A percentile compares a stretch with the other conserved stretches of the same genome.
Evolutionary conservation across 2,888 invertebrate genomes (phyloP).

Genomic region (Dromius quadrimaculatus): DNA sequence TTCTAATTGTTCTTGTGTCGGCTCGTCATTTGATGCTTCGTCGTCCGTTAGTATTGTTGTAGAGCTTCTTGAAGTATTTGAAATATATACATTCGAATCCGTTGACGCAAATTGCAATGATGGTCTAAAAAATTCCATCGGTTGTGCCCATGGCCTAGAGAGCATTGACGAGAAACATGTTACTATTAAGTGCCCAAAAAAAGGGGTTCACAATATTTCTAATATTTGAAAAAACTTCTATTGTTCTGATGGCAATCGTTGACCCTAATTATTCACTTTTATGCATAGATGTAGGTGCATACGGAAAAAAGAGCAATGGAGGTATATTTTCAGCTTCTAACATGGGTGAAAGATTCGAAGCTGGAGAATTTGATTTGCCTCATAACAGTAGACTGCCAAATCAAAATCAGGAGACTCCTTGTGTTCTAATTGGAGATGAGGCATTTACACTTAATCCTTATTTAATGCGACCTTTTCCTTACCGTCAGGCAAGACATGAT

Average conservation of each 20-base stretch:
- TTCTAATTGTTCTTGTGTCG: too few species aligned
- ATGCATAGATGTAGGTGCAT: slow-evolving; percentile 20
- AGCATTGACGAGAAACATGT: slow-evolving; percentile 37
- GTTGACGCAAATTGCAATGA: too few species aligned
- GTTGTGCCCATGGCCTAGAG: slow-evolving; percentile 37
- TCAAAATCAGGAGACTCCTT: slow-evolving; percentile 52
- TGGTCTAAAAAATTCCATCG: too few species aligned
- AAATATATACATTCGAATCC: too few species aligned
- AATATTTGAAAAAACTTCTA: slow-evolving; percentile 17
- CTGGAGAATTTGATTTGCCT: slow-evolving; percentile 54
- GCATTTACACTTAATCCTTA: slow-evolving; percentile 56
- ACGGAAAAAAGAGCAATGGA: slow-evolving; percentile 30
- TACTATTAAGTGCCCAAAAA: slow-evolving; percentile 33
- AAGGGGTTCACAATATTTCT: slow-evolving; percentile 12
- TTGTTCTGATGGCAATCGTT: slow-evolving; percentile 42
- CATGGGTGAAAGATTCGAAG: slow-evolving; percentile 54
- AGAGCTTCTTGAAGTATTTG: too few species aligned
- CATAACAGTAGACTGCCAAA: slow-evolving; percentile 55
- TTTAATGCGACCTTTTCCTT: slow-evolving; percentile 56
- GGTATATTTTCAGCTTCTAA: slow-evolving; percentile 54
- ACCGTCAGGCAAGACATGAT: slow-evolving; percentile 50
- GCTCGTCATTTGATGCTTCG: too few species aligned
- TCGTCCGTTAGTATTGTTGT: too few species aligned
- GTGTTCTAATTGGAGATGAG: slow-evolving; percentile 57
- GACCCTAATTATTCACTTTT: slow-evolving; percentile 13